These are phyloP conservation scores for Drosophila mulleri DNA, from an alignment of 2,888 invertebrate species.

Conservation along the genomic window DNA sequence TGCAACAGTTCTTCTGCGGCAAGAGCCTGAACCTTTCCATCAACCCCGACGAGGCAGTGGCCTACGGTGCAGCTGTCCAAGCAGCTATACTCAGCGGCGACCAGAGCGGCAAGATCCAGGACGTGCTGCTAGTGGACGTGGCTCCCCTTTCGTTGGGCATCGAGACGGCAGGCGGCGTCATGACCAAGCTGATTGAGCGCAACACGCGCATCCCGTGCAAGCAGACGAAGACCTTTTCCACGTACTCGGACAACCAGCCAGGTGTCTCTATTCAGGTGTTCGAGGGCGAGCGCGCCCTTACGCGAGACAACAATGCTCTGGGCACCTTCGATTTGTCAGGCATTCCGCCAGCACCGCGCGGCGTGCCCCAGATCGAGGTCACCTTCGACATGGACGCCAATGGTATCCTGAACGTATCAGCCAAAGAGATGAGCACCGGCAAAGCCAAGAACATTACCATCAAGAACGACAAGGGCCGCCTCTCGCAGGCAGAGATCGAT, in stretches of 20 bases:
- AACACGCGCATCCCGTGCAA: conserved; percentile 39
- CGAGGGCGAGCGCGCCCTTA: conserved; percentile 40
- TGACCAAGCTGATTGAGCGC: conserved; percentile 40
- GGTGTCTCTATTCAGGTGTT: conserved; percentile 39
- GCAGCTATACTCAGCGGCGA: conserved; percentile 40
- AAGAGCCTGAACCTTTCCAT: conserved; percentile 39
- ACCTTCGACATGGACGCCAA: conserved; percentile 94
- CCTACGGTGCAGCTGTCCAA: conserved; percentile 41
- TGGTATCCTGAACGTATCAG: conserved; percentile 95
- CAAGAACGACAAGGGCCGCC: conserved; percentile 92
- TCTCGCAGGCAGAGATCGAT: conserved; percentile 92
- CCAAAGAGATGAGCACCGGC: conserved; percentile 89
- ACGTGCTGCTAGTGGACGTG: conserved; percentile 37
- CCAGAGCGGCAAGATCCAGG: conserved; percentile 40
- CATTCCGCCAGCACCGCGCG: conserved; percentile 95
- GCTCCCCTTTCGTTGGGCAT: conserved; percentile 37
- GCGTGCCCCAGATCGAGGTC: conserved; percentile 93
- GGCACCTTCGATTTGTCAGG: conserved; percentile 36
- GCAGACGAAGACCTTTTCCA: conserved; percentile 40
- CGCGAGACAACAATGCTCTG: conserved; percentile 35
- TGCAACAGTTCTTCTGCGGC: conserved; percentile 41
- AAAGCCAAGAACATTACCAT: conserved; percentile 92
- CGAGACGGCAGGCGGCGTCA: conserved; percentile 40
- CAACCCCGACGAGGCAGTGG: conserved; percentile 40
- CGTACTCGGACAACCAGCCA: conserved; percentile 41